Base-by-base conservation (phyloP, 2,113 vertebrate species). In the Lagopus leucura region DNA sequence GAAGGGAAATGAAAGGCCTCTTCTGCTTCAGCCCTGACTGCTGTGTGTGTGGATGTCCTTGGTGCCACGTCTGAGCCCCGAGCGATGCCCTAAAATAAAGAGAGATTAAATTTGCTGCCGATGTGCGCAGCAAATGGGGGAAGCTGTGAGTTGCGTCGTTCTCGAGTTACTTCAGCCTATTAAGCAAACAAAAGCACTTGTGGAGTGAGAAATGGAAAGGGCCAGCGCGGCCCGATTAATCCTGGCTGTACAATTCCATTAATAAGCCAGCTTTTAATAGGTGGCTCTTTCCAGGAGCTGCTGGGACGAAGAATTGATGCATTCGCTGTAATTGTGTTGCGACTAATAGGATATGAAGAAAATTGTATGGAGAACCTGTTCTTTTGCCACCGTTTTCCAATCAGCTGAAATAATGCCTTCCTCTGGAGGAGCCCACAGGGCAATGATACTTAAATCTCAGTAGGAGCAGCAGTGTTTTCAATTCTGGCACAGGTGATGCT, bases 141-240 rank as follows among this genome's bases (percentile, higher is more conserved):
- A 94, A 89, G 97, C 96, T 96, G 94, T 86, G 96, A 96, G 96
- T 97, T 98, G 97, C 97, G 97, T 95, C 97, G 87, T 97, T 97
- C 97, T 96, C 96, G 96, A 98, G 97, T 97, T 97, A 97, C 97
- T 98, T 97, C 97, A 98, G 97, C 96, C 97, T 97, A 97, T 98
- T 98, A 98, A 97, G 97, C 97, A 97, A 98, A 98, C 97, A 98
- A 97, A 98, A 98, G 97, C 96, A 97, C 97, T 97, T 97, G 97
- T 95, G 95, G 97, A 98, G 97, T 98, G 97, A 97, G 97, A 97
- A 98, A 98, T 98, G 97, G 97, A 98, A 98, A 98, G 98, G 97
- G 97, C 95, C 97, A 90, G 82, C 1, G 19, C 79, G 27, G 96
- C 97, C 97, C 93, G 97, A 98, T 98, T 98, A 98, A 98, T 98